Conservation (phyloP, 2,888 invertebrate genomes). For the Drosophila colorata region DNA sequence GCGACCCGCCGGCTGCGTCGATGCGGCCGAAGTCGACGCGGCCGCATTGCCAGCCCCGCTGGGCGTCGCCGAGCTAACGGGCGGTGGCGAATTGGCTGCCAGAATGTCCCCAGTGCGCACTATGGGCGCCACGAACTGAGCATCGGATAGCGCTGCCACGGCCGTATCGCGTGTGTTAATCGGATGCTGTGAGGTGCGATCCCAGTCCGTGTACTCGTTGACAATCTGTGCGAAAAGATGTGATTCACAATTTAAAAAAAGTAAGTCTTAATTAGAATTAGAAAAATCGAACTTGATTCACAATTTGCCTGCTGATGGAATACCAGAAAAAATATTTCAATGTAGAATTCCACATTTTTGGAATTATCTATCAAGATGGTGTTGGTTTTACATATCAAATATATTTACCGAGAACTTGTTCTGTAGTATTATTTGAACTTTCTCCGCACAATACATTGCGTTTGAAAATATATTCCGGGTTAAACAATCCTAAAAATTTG, state of each 20-base stretch:
- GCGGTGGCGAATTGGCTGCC: conserved; percentile 87
- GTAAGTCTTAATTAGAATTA: neutral
- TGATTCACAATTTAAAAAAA: neutral
- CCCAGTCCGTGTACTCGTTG: conserved; percentile 99
- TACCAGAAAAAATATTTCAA: neutral
- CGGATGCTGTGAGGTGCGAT: conserved; percentile 94
- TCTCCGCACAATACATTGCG: too few species aligned
- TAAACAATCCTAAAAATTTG: neutral
- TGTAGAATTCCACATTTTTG: too few species aligned
- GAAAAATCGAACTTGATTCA: neutral
- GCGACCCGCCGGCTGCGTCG: conserved; percentile 87
- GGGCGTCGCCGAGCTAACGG: conserved; percentile 53
- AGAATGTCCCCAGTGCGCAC: conserved; percentile 94
- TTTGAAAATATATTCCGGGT: too few species aligned
- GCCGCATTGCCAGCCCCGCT: conserved; percentile 74
- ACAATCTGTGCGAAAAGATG: conserved; percentile 86
- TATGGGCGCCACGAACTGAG: conserved; percentile 96
- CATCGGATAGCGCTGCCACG: conserved; percentile 96
- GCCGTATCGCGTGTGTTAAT: conserved; percentile 95
- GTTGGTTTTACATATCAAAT: too few species aligned
- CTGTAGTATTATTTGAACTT: too few species aligned
- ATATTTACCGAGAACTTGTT: too few species aligned
- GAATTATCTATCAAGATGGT: too few species aligned
- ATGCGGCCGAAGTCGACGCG: conserved; percentile 75
- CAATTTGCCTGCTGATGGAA: neutral